Base-by-base conservation (phyloP, 2,113 vertebrate species). In the Benitochromis conjunctus region DNA sequence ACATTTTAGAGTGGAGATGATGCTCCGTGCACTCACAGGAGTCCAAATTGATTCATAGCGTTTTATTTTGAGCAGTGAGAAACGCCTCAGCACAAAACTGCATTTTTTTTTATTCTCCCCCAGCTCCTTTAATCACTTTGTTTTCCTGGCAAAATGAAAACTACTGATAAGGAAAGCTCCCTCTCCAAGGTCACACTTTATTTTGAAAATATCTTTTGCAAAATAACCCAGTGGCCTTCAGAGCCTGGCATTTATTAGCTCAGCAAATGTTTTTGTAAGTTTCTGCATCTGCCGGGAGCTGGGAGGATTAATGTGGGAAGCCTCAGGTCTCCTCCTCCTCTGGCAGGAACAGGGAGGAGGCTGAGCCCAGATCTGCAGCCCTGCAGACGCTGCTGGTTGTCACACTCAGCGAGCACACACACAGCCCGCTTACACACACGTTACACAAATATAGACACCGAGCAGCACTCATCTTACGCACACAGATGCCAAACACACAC, bases 221-320 rank as follows among this genome's bases (percentile, higher is more conserved):
- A 69, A 69, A 48, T 74, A 74, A 29, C 69, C 16, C 16, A 29
- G 12, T 26, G 24, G 43, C 43, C 26, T 76, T 76, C 10, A 31
- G 16, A 51, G 46, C 7, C 24, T 51, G 43, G 24, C 9, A 11
- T 74, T 51, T 76, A 51, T 76, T 51, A 53, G 71, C 24, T 76
- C 43, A 76, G 43, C 26, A 76, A 76, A 76, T 76, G 26, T 53
- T 76, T 43, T 76, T 51, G 2, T 31, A 46, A 51, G 62, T 81
- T 79, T 79, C 62, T 81, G 62, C 41, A 43, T 81, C 81, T 51
- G 85, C 57, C 10, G 3, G 80, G 64, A 83, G 83, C 84, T 81
- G 51, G 46, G 79, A 81, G 82, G 86, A 93, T 89, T 94, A 88
- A 91, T 87, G 85, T 86, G 62, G 81, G 86, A 60, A 69, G 88